Percentiles rank a stretch among this genome's conserved stretches.
These are phyloP conservation scores for Bruchidius siliquastri DNA, from an alignment of 2,888 invertebrate genomes.

Conservation along the genomic window DNA sequence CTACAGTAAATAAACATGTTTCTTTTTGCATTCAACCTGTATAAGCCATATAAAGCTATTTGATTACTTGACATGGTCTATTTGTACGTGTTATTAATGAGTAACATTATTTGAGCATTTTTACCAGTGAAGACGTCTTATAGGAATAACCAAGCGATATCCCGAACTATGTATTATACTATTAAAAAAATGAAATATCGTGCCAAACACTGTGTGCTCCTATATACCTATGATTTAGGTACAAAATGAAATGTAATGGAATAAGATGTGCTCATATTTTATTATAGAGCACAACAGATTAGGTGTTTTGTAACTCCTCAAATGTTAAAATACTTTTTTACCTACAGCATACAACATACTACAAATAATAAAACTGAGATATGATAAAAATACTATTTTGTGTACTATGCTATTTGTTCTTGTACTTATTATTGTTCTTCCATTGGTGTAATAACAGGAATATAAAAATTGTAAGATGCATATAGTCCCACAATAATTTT, in stretches of 20 bases:
- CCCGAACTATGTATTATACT: conserved; percentile 13
- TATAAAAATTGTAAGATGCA: conserved; percentile 1
- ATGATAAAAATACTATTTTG: conserved; percentile 17
- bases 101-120: neutral
- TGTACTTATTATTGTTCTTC: conserved; percentile 9
- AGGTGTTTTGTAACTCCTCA: neutral
- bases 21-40: no score
- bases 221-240: conserved; percentile 2
- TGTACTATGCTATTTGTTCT: conserved; percentile 13
- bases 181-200: conserved; percentile 20
- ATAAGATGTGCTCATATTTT: neutral
- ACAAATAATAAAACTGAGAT: neutral
- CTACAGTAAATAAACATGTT: no score
- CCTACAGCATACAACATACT: neutral
- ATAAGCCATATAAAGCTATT: no score
- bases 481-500: neutral
- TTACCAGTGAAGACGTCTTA: neutral
- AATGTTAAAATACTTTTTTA: neutral
- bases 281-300: neutral
- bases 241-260: neutral
- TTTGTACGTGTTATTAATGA: no score
- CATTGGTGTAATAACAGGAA: conserved; percentile 7
- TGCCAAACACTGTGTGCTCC: conserved; percentile 23
- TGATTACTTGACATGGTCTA: no score
- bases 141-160: neutral